phyloP scores from a whole-genome alignment of 2,797 vertebrate genomes.

The Rhynchotus rufescens region DNA sequence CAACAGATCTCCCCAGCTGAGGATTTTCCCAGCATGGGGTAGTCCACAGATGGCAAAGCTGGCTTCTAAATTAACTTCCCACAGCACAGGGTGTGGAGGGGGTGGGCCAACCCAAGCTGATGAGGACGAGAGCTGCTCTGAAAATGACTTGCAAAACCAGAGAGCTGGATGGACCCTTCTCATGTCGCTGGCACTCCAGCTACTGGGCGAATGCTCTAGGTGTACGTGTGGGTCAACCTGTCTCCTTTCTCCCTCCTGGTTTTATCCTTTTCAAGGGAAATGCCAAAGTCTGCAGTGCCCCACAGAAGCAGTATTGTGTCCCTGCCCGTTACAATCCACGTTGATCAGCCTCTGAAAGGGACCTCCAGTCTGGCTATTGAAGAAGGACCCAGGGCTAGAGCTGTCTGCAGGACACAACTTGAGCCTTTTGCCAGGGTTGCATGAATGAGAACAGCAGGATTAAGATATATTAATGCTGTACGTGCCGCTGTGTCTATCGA shows the following conservation, averaged over 20 bases:
- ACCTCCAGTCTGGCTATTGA: slow-evolving; percentile 29
- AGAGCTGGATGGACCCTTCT: background rate
- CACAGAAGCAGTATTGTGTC: background rate
- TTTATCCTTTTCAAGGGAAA: background rate
- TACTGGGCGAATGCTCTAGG: background rate
- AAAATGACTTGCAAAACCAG: slow-evolving; percentile 8
- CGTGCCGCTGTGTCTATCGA: background rate
- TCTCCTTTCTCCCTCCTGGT: background rate
- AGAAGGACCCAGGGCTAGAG: background rate
- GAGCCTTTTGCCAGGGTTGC: background rate
- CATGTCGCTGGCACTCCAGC: background rate
- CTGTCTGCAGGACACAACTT: slow-evolving; percentile 21
- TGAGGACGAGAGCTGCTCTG: background rate
- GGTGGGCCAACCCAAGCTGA: slow-evolving; percentile 41
- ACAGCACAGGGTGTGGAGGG: slow-evolving; percentile 45
- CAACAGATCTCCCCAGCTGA: slow-evolving; percentile 64
- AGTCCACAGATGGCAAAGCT: slow-evolving; percentile 65
- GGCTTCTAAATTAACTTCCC: slow-evolving; percentile 65
- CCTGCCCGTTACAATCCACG: background rate
- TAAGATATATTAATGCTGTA: slow-evolving; percentile 1
- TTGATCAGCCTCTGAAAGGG: background rate
- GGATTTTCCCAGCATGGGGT: slow-evolving; percentile 65
- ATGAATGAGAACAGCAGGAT: background rate
- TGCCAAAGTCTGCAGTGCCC: background rate
- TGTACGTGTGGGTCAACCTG: background rate